Conservation (phyloP, 2,797 vertebrate species). For the Cyclura pinguis region DNA sequence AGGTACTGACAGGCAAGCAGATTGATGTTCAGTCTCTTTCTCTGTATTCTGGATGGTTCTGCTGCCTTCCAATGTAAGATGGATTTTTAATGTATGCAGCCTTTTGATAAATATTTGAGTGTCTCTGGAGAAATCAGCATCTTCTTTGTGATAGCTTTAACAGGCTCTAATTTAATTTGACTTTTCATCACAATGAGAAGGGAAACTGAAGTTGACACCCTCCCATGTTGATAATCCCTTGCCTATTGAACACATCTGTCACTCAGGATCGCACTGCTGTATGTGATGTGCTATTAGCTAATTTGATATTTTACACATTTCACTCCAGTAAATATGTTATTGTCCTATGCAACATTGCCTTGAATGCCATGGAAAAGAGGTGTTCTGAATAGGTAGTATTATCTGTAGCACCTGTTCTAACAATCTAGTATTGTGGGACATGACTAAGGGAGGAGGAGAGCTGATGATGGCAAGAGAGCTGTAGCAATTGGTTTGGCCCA, state of each 20-base stretch:
- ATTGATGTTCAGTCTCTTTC: too few relatives aligned
- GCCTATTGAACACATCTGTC: neutral
- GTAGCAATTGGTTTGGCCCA: neutral
- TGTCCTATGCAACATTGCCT: neutral
- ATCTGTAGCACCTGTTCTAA: neutral
- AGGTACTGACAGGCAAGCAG: too few relatives aligned
- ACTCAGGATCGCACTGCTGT: neutral
- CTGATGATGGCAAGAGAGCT: neutral
- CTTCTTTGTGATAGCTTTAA: neutral
- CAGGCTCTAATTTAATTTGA: neutral
- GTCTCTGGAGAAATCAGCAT: neutral
- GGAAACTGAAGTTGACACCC: neutral
- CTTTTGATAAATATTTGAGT: constrained; percentile 2
- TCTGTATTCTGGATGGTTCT: too few relatives aligned
- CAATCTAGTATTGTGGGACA: neutral
- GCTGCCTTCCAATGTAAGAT: neutral
- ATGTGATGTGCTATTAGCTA: neutral
- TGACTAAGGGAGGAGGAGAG: neutral
- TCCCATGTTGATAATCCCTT: neutral
- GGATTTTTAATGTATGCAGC: neutral
- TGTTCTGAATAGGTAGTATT: neutral
- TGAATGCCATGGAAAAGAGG: neutral
- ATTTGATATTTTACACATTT: neutral
- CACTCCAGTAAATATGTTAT: neutral
- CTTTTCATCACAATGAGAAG: neutral